Evolutionary conservation across 2,888 invertebrate genomes (phyloP).

Genomic region (Himalopsyche anomala): DNA sequence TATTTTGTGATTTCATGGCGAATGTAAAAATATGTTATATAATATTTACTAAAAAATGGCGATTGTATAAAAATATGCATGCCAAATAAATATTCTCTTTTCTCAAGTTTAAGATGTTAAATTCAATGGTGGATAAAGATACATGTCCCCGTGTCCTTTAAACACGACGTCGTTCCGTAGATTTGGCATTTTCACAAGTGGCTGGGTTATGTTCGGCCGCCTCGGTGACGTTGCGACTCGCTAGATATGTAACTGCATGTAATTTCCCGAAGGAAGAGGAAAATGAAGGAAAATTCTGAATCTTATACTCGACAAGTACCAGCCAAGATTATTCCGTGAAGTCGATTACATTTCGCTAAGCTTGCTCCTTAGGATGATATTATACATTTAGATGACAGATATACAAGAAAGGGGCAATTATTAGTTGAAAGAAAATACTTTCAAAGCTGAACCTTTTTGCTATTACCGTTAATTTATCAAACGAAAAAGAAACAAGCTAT

Average conservation of each 20-base stretch:
- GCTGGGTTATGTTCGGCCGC: conserved; percentile 48
- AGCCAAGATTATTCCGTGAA: conserved; percentile 55
- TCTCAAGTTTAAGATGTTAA: neutral
- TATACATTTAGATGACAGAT: neutral
- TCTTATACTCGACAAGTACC: conserved; percentile 46
- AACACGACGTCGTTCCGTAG: neutral
- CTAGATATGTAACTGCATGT: conserved; percentile 58
- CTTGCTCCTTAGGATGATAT: neutral
- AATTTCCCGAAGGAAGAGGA: conserved; percentile 58
- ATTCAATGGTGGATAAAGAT: no score
- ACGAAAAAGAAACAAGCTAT: no score
- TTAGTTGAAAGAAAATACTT: no score
- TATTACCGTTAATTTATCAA: no score
- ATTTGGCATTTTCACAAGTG: conserved; percentile 38
- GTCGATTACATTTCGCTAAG: conserved; percentile 57
- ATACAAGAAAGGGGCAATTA: no score
- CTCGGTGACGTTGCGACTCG: conserved; percentile 41
- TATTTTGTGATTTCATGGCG: no score
- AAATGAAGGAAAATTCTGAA: conserved; percentile 54
- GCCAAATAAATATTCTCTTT: no score
- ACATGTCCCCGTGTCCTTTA: neutral
- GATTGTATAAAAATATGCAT: no score
- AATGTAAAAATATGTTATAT: no score
- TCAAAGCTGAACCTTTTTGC: no score
- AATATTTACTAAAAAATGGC: no score